Conservation (phyloP, 2,113 vertebrate genomes). For the Pachycephala philippinensis region DNA sequence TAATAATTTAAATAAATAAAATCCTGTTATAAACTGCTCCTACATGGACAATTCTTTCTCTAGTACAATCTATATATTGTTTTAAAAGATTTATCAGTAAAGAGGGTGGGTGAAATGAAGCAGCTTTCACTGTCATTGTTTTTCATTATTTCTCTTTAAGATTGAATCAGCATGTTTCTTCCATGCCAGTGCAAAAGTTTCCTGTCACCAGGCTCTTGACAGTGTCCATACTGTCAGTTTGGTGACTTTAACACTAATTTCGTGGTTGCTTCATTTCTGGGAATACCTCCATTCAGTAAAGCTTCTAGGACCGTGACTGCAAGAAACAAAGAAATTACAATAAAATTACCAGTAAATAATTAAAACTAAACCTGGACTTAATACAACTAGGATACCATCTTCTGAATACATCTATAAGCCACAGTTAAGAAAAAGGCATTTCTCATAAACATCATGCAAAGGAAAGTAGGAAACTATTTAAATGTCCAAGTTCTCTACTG, state of each 20-base stretch:
- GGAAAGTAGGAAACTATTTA: not conserved
- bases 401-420: not conserved
- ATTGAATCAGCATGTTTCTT: not conserved
- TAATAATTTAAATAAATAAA: not conserved
- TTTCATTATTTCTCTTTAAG: not conserved
- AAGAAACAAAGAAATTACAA: not conserved
- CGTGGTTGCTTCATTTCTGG: not conserved
- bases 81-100: not conserved
- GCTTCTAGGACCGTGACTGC: not conserved
- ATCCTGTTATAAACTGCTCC: not conserved
- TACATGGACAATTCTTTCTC: not conserved
- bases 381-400: not conserved
- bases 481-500: not conserved
- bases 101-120: not conserved
- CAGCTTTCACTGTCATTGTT: not conserved
- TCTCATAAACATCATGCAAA: not conserved
- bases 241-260: not conserved
- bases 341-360: not conserved
- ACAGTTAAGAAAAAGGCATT: not conserved
- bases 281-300: not conserved
- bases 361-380: not conserved
- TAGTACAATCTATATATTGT: not conserved
- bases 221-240: not conserved
- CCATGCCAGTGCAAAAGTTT: not conserved
- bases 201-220: not conserved